A percentile compares a stretch with the other conserved stretches of the same genome.
phyloP scores from a whole-genome alignment of 2,888 invertebrate genomes.

The Diarsia rubi region DNA sequence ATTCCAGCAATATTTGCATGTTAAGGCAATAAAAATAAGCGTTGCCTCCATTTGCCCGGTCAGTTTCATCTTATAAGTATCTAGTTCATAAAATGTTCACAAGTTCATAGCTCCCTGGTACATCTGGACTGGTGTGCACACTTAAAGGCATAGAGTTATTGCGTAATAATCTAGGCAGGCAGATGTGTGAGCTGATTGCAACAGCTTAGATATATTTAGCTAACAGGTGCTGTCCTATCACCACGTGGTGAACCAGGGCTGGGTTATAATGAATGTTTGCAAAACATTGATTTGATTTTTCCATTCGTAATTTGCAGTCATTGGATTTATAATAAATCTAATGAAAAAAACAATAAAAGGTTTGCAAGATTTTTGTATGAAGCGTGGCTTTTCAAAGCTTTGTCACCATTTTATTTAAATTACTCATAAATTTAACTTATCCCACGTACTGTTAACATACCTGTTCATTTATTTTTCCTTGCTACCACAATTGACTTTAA shows the following conservation, averaged over 20 bases:
- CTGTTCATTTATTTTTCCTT: background rate
- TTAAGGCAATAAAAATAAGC: slow-evolving; percentile 31
- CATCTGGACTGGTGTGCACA: slow-evolving; percentile 84
- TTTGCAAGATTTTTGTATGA: too few species aligned
- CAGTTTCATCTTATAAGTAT: slow-evolving; percentile 65
- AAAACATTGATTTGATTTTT: slow-evolving; percentile 27
- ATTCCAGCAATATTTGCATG: slow-evolving; percentile 18
- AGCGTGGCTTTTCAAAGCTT: too few species aligned
- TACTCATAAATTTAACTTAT: background rate
- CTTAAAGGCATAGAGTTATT: slow-evolving; percentile 83
- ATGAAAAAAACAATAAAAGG: background rate
- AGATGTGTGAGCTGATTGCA: slow-evolving; percentile 88
- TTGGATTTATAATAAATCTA: background rate
- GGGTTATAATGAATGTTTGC: slow-evolving; percentile 32
- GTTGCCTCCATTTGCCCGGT: slow-evolving; percentile 37
- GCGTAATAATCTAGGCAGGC: slow-evolving; percentile 86
- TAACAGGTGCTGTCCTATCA: slow-evolving; percentile 83
- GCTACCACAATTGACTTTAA: background rate
- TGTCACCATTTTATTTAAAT: background rate
- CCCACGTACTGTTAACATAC: too few species aligned
- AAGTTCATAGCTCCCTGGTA: slow-evolving; percentile 80
- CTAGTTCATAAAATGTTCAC: slow-evolving; percentile 78
- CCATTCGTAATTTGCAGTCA: background rate
- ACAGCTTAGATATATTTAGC: slow-evolving; percentile 82
- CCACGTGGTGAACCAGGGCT: slow-evolving; percentile 84